phyloP scores from a whole-genome alignment of 2,888 invertebrate genomes.

The Acrocyrtus sp. region DNA sequence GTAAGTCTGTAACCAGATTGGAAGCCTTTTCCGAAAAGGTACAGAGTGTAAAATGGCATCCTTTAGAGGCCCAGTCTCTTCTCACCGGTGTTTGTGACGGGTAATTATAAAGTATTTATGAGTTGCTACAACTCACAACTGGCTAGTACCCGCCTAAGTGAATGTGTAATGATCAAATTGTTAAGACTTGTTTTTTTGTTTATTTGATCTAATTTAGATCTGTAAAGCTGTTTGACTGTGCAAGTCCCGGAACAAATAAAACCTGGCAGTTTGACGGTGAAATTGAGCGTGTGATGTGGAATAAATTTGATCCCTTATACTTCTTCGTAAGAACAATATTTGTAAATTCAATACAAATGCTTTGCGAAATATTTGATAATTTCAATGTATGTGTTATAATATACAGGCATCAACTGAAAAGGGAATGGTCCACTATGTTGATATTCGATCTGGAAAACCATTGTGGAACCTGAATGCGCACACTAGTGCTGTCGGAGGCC shows the following conservation, averaged over 20 bases:
- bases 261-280: constrained; percentile 82
- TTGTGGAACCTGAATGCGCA: constrained; percentile 83
- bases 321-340: constrained; percentile 83
- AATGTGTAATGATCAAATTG: constrained; percentile 23
- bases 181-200: constrained; percentile 6
- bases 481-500: constrained; percentile 84
- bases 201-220: constrained; percentile 67
- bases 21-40: constrained; percentile 83
- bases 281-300: constrained; percentile 89
- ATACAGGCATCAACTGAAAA: constrained; percentile 70
- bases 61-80: constrained; percentile 82
- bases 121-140: neutral
- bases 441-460: constrained; percentile 74
- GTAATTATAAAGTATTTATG: constrained; percentile 65
- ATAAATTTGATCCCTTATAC: constrained; percentile 79
- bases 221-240: constrained; percentile 85
- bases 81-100: constrained; percentile 85
- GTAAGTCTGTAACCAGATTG: constrained; percentile 79
- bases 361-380: neutral
- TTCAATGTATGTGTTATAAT: too few species aligned
- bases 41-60: constrained; percentile 86
- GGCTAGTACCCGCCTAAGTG: neutral
- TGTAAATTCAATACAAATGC: neutral
- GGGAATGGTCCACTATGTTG: constrained; percentile 77
- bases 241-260: constrained; percentile 72